phyloP scores from a whole-genome alignment of 2,797 vertebrate species.

The Pyrocephalus nanus region DNA sequence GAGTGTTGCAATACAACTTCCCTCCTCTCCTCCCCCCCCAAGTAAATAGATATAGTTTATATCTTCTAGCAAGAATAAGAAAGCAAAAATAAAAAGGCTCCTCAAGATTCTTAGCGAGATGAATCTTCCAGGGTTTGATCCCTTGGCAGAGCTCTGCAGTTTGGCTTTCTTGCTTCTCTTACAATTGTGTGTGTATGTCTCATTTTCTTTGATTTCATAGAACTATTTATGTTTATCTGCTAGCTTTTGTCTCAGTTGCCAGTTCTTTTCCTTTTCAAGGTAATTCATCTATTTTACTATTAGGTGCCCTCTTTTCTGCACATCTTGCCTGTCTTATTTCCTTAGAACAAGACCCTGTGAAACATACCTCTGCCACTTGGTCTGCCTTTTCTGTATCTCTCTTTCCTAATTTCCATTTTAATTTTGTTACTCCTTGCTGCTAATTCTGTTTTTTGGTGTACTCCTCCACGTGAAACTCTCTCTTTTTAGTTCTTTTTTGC shows the following conservation, averaged over 20 bases:
- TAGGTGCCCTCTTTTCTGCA: neutral
- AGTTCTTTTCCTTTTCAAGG: neutral
- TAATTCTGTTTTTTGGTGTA: neutral
- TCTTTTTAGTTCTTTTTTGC: neutral
- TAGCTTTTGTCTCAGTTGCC: slow-evolving; percentile 8
- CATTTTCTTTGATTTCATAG: slow-evolving; percentile 9
- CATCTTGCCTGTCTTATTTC: neutral
- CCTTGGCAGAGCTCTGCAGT: slow-evolving; percentile 2
- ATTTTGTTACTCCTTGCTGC: neutral
- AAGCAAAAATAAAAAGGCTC: slow-evolving; percentile 24
- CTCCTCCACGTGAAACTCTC: neutral
- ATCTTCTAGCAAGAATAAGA: slow-evolving; percentile 14
- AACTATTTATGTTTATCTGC: neutral
- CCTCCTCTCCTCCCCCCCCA: neutral
- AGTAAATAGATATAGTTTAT: slow-evolving; percentile 28
- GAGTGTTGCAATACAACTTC: neutral
- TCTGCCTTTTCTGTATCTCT: neutral
- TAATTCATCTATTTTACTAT: neutral
- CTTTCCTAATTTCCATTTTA: neutral
- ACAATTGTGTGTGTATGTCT: neutral
- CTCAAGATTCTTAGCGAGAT: neutral
- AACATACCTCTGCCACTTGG: neutral
- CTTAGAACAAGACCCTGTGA: neutral
- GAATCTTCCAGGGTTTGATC: slow-evolving; percentile 6
- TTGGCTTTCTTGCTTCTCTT: slow-evolving; percentile 10